A percentile compares a stretch with the other conserved stretches of the same genome.
These are phyloP conservation scores for Paramormyrops kingsleyae DNA, from an alignment of 2,113 vertebrate genomes.

Conservation along the genomic window DNA sequence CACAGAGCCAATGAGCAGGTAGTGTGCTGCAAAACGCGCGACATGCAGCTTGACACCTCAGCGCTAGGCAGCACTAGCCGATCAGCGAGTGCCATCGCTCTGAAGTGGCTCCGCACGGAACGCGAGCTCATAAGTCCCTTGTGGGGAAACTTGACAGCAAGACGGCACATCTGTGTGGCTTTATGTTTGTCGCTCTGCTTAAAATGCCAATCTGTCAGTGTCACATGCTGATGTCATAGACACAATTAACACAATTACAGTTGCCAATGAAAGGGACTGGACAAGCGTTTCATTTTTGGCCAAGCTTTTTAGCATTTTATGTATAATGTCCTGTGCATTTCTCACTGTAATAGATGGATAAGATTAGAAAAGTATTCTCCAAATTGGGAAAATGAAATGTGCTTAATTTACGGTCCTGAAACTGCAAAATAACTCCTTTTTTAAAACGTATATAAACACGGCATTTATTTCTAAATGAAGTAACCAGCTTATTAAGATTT, in stretches of 20 bases:
- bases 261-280: too few relatives aligned
- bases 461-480: background rate
- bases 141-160: background rate
- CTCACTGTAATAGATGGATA: background rate
- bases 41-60: background rate
- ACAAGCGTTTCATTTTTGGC: too few relatives aligned
- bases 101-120: background rate
- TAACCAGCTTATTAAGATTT: background rate
- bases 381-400: background rate
- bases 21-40: background rate
- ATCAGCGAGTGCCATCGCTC: background rate
- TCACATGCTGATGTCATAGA: too few relatives aligned
- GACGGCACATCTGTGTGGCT: background rate
- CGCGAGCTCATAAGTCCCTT: background rate
- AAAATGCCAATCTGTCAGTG: too few relatives aligned
- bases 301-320: background rate
- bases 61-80: background rate
- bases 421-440: background rate
- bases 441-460: background rate
- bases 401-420: background rate
- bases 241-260: too few relatives aligned
- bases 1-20: slow-evolving; percentile 88
- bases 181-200: too few relatives aligned
- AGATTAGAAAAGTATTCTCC: background rate
- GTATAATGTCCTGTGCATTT: background rate